Conservation (phyloP, 1,140 invertebrate genomes). For the Drosophila willistoni region DNA sequence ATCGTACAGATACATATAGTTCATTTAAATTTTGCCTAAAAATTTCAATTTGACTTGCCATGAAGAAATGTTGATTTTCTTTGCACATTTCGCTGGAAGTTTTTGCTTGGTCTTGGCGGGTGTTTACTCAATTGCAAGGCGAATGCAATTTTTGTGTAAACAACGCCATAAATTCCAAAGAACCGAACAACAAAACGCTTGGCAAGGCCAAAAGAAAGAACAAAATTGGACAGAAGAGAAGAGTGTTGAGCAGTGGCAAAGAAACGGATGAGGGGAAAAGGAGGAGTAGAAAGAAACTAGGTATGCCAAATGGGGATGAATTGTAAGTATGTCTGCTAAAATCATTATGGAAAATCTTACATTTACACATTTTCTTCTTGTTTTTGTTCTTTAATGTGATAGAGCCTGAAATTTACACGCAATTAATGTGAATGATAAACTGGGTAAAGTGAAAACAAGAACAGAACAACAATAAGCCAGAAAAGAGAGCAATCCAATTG, state of each 20-base stretch:
- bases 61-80: constrained; percentile 8
- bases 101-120: constrained; percentile 22
- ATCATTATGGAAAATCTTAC: constrained; percentile 50
- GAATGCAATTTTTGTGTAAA: constrained; percentile 81
- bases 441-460: not conserved
- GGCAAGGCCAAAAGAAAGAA: constrained; percentile 54
- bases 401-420: constrained; percentile 62
- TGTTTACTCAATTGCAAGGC: constrained; percentile 80
- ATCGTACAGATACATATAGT: not conserved
- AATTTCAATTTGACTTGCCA: constrained; percentile 11
- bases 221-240: no score
- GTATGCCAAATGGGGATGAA: not conserved
- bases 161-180: constrained; percentile 80
- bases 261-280: not conserved
- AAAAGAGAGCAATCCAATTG: constrained; percentile 27
- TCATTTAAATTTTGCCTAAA: constrained; percentile 13
- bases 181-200: constrained; percentile 75
- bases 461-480: not conserved
- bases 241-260: not conserved
- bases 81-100: not conserved
- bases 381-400: constrained; percentile 34
- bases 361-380: constrained; percentile 33
- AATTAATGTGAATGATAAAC: constrained; percentile 67
- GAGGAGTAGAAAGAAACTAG: no score
- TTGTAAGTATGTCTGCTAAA: constrained; percentile 20